A percentile compares a stretch with the other conserved stretches of the same genome.
phyloP scores from a whole-genome alignment of 1,140 invertebrate genomes.

The Aporrectodea caliginosa region DNA sequence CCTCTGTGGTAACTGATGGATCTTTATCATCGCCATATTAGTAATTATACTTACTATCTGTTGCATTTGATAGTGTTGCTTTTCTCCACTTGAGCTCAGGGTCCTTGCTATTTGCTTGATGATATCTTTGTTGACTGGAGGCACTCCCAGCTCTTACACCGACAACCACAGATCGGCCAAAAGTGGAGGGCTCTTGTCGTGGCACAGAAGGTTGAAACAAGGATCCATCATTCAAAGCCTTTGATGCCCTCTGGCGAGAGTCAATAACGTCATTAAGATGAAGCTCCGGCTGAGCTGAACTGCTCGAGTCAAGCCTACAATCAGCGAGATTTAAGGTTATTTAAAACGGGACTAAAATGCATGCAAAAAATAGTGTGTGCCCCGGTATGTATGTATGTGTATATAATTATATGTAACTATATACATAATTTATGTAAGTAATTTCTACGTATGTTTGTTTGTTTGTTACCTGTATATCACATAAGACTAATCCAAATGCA shows the following conservation, averaged over 20 bases:
- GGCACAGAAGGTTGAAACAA: background rate
- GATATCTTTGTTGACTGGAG: background rate
- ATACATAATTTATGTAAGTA: too few relatives aligned
- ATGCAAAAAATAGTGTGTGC: too few relatives aligned
- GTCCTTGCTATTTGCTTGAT: background rate
- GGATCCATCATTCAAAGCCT: constrained; percentile 23
- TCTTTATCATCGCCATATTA: too few relatives aligned
- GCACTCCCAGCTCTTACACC: background rate
- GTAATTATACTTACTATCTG: too few relatives aligned
- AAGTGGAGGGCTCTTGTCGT: background rate
- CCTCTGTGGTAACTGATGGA: too few relatives aligned
- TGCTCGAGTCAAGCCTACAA: background rate
- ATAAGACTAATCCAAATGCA: too few relatives aligned
- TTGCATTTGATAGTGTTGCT: background rate
- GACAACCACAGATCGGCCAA: background rate
- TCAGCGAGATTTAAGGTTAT: background rate
- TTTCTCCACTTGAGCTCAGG: background rate
- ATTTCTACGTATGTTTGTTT: too few relatives aligned
- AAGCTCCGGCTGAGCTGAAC: too few relatives aligned
- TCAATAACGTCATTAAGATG: too few relatives aligned
- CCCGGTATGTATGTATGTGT: too few relatives aligned
- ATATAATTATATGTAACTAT: too few relatives aligned
- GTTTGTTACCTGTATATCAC: too few relatives aligned
- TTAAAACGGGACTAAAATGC: background rate
- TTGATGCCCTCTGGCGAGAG: constrained; percentile 24